These are phyloP conservation scores for Perizoma affinitatum DNA, from an alignment of 2,888 invertebrate genomes.

Conservation along the genomic window DNA sequence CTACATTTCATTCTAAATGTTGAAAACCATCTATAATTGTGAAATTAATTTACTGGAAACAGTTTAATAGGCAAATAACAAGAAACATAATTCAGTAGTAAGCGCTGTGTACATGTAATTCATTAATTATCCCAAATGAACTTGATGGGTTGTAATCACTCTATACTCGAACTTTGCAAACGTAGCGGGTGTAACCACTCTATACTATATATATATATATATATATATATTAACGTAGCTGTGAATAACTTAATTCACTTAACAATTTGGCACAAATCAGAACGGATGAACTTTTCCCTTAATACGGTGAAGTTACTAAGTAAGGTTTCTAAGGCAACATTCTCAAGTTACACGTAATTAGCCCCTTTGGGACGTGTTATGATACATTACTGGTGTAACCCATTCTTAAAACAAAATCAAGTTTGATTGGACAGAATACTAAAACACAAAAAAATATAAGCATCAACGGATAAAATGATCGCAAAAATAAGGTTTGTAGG, in stretches of 20 bases:
- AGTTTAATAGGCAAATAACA: no score
- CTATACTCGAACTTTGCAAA: no score
- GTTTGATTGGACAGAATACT: not conserved
- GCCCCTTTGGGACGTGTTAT: constrained; percentile 49
- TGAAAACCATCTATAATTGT: no score
- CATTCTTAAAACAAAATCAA: no score
- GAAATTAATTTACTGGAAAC: no score
- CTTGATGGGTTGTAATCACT: constrained; percentile 13
- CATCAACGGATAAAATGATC: not conserved
- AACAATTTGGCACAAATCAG: constrained; percentile 50
- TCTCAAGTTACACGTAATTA: constrained; percentile 57
- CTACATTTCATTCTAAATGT: no score
- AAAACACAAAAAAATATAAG: no score
- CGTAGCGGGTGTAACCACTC: constrained; percentile 26
- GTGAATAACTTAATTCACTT: constrained; percentile 50
- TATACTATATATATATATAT: constrained; percentile 34
- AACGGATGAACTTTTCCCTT: constrained; percentile 46
- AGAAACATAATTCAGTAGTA: no score
- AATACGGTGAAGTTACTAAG: constrained; percentile 40
- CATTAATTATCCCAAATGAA: constrained; percentile 25
- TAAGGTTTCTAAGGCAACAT: constrained; percentile 38
- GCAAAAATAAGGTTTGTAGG: constrained; percentile 3
- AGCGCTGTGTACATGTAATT: no score
- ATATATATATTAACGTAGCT: constrained; percentile 35
- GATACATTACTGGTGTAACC: constrained; percentile 5